Evolutionary conservation across 2,888 invertebrate species (phyloP), one percentile per base, ranked within the genome.

Genomic region (Cephalotes varians): DNA sequence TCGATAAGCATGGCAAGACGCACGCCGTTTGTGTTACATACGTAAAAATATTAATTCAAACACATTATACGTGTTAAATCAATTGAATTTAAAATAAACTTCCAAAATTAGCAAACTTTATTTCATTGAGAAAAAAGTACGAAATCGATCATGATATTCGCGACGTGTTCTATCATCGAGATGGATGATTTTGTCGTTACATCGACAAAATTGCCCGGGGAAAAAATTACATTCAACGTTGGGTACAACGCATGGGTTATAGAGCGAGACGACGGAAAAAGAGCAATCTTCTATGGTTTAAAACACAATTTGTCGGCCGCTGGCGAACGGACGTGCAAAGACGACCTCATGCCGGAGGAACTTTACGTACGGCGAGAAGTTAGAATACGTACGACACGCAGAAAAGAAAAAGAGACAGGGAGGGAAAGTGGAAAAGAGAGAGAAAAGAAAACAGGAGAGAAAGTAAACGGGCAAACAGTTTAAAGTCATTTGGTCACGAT

Each of bases 241-340:
- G n/a, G n/a, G n/a, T n/a, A 69, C 28, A 69, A 77, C 21, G 31
- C 54, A 31, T 25, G 54, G 31, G 21, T 69, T 71, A 44, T 71
- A 54, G 40, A 44, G 40, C 21, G 77, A n/a, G 28, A 31, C 18
- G 34, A 67, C 15, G n/a, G 31, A 56, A 77, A 77, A 44, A 56
- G 40, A 40, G 6, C 69, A 51, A 15, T 69, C 31, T 40, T 77
- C 21, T 40, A 71, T 12, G 69, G 40, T 77, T 71, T 77, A 31
- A 71, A 77, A 71, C 31, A 77, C 40, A 77, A 77, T 77, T 77
- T 77, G 71, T 54, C 76, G 40, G 15, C 18, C 51, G 40, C 69
- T 56, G 69, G 34, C 44, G 34, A 64, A 12, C 49, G 31, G 58
- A 28, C 31, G 34, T 58, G 47, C 28, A 51, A 79, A 67, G 21